These are phyloP conservation scores for Uloborus diversus DNA, from an alignment of 1,140 invertebrate species.

Conservation along the genomic window DNA sequence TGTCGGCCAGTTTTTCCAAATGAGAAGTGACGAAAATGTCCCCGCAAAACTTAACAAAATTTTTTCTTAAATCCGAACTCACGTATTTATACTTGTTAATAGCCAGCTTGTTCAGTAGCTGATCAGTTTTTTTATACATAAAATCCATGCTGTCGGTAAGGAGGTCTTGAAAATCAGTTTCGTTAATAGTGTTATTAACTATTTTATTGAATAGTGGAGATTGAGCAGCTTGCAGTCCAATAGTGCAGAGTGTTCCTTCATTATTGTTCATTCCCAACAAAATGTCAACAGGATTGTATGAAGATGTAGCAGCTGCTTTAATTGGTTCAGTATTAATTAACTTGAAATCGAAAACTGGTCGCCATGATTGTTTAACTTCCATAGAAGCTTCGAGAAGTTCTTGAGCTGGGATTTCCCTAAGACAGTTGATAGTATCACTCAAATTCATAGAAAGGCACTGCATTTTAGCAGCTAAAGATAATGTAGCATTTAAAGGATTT, in stretches of 20 bases:
- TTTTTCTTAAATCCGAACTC: background rate
- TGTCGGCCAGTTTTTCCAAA: conserved; percentile 5
- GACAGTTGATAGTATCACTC: conserved; percentile 39
- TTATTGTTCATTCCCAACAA: conserved; percentile 57
- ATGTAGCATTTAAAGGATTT: conserved; percentile 31
- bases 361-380: conserved; percentile 22
- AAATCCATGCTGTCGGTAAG: conserved; percentile 22
- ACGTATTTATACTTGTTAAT: conserved; percentile 2
- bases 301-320: background rate
- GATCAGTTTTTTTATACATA: background rate
- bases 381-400: conserved; percentile 27
- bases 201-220: conserved; percentile 47
- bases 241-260: conserved; percentile 60
- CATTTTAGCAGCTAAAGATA: background rate
- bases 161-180: conserved; percentile 42
- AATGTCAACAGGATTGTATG: conserved; percentile 42
- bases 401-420: conserved; percentile 39
- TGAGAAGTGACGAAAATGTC: conserved; percentile 53
- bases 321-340: conserved; percentile 55
- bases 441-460: background rate
- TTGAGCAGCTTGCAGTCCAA: conserved; percentile 45
- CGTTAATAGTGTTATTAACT: conserved; percentile 16
- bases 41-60: conserved; percentile 58
- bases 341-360: conserved; percentile 54
- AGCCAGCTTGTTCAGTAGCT: conserved; percentile 1